Percentiles rank a stretch among this genome's conserved stretches.
phyloP scores from a whole-genome alignment of 1,140 invertebrate species.

The Leucophenga varia region DNA sequence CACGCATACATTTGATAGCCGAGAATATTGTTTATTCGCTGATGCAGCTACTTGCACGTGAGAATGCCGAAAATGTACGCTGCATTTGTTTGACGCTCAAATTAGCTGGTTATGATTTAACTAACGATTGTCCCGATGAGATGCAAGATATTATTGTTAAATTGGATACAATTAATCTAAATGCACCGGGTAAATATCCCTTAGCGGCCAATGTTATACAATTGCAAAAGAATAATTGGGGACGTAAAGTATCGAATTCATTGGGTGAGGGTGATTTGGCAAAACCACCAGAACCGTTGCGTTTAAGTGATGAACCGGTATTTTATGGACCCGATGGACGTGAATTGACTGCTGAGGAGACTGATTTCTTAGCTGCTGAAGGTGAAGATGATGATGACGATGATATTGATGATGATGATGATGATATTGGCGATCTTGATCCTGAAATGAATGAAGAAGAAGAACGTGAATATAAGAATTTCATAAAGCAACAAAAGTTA shows the following conservation, averaged over 20 bases:
- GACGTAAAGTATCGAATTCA: slow-evolving; percentile 43
- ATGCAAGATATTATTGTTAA: slow-evolving; percentile 38
- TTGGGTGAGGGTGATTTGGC: slow-evolving; percentile 22
- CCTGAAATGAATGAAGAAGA: slow-evolving; percentile 62
- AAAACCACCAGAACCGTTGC: slow-evolving; percentile 33
- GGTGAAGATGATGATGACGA: slow-evolving; percentile 32
- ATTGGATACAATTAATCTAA: slow-evolving; percentile 32
- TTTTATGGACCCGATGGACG: slow-evolving; percentile 60
- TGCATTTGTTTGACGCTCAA: slow-evolving; percentile 62
- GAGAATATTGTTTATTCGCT: slow-evolving; percentile 47
- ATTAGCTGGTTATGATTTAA: slow-evolving; percentile 51
- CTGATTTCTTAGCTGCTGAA: slow-evolving; percentile 53
- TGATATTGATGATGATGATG: slow-evolving; percentile 40
- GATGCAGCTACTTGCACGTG: slow-evolving; percentile 30
- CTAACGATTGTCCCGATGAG: slow-evolving; percentile 42
- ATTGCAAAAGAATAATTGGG: slow-evolving; percentile 54
- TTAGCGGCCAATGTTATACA: slow-evolving; percentile 45
- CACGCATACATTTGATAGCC: slow-evolving; percentile 45
- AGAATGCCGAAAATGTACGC: slow-evolving; percentile 58
- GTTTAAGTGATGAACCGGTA: slow-evolving; percentile 50
- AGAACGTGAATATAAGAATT: slow-evolving; percentile 59
- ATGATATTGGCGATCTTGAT: slow-evolving; percentile 57
- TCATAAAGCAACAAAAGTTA: slow-evolving; percentile 45
- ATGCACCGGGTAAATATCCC: slow-evolving; percentile 42
- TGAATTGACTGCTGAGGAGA: slow-evolving; percentile 59